phyloP scores from a whole-genome alignment of 2,797 vertebrate genomes.

The Microctenopoma lineatum region DNA sequence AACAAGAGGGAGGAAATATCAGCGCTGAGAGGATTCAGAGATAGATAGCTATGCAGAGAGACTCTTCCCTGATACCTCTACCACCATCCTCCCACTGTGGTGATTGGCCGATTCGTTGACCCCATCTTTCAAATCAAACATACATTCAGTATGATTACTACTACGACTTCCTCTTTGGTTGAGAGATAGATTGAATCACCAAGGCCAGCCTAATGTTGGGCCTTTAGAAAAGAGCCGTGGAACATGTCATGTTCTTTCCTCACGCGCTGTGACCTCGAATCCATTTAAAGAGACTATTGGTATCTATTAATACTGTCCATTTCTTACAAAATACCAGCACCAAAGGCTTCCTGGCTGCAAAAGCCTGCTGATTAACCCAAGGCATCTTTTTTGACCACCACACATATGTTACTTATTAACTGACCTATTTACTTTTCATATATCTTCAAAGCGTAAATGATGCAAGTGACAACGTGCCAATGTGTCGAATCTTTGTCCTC shows the following conservation, averaged over 20 bases:
- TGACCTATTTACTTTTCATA: too few relatives aligned
- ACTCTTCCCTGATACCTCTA: too few relatives aligned
- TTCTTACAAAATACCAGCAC: neutral
- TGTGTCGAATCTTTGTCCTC: slow-evolving; percentile 18
- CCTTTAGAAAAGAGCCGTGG: slow-evolving; percentile 34
- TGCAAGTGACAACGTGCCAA: neutral
- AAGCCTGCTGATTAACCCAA: neutral
- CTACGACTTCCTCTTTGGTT: slow-evolving; percentile 16
- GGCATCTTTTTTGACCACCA: neutral
- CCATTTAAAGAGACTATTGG: slow-evolving; percentile 3
- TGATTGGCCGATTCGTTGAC: neutral
- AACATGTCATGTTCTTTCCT: slow-evolving; percentile 18
- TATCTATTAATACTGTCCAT: slow-evolving; percentile 14
- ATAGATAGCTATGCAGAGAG: too few relatives aligned
- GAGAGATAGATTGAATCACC: slow-evolving; percentile 7
- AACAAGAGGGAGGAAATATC: slow-evolving; percentile 1
- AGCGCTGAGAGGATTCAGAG: neutral
- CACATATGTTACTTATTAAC: too few relatives aligned
- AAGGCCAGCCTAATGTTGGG: slow-evolving; percentile 24
- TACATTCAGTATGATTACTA: slow-evolving; percentile 3
- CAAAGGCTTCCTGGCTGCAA: slow-evolving; percentile 1
- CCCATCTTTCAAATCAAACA: slow-evolving; percentile 3
- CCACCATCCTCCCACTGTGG: neutral
- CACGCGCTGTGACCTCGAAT: slow-evolving; percentile 1
- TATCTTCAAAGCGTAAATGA: neutral